Percentiles rank a stretch among this genome's conserved stretches.
phyloP scores from a whole-genome alignment of 1,140 invertebrate genomes.

The Patella vulgata region DNA sequence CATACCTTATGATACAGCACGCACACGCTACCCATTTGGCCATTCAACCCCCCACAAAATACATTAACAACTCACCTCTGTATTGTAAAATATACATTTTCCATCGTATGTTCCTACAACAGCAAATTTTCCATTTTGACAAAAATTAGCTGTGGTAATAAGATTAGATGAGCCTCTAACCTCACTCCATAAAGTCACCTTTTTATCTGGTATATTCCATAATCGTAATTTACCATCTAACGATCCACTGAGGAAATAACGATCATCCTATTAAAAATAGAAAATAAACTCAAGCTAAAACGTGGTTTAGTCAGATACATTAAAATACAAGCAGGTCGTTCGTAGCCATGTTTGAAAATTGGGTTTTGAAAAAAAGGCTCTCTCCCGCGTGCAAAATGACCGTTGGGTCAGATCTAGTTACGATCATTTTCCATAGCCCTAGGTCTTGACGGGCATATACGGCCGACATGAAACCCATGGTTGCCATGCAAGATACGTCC shows the following conservation, averaged over 20 bases:
- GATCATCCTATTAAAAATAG: constrained; percentile 75
- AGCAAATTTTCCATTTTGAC: constrained; percentile 96
- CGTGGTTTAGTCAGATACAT: constrained; percentile 4
- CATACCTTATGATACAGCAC: no score
- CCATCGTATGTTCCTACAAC: constrained; percentile 97
- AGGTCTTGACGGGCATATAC: no score
- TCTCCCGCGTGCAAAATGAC: no score
- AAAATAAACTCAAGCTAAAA: not conserved
- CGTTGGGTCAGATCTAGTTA: no score
- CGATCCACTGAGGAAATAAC: constrained; percentile 95
- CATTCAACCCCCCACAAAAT: no score
- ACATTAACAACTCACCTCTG: constrained; percentile 83
- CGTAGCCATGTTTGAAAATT: no score
- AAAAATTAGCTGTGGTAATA: constrained; percentile 98
- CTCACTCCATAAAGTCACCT: constrained; percentile 96
- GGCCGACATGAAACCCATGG: no score
- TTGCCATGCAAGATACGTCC: no score
- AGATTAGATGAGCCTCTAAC: constrained; percentile 77
- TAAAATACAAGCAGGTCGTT: no score
- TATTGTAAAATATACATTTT: constrained; percentile 97
- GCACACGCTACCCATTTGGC: no score
- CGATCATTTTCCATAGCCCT: no score
- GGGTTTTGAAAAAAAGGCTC: no score
- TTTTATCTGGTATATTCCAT: constrained; percentile 99
- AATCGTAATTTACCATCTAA: constrained; percentile 95